Conservation (phyloP, 2,113 vertebrate genomes). For the Corvus cornix region DNA sequence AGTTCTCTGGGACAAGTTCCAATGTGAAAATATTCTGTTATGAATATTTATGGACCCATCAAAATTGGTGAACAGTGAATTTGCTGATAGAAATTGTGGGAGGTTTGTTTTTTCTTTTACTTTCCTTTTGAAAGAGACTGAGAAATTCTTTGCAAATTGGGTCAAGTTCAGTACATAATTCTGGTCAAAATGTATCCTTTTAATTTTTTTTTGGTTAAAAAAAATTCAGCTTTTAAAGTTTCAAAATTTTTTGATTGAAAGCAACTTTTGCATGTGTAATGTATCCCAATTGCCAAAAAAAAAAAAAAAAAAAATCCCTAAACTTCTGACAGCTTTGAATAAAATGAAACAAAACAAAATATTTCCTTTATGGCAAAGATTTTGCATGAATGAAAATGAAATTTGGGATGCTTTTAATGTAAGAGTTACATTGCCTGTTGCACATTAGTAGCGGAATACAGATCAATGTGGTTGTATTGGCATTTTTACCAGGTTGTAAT, state of each 20-base stretch:
- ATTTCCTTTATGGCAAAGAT: neutral
- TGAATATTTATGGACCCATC: slow-evolving; percentile 45
- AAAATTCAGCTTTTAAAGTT: neutral
- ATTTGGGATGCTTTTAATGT: neutral
- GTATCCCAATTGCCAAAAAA: neutral
- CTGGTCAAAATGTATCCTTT: neutral
- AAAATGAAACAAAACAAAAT: neutral
- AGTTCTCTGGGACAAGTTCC: neutral
- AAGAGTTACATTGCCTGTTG: neutral
- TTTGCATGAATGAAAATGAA: neutral
- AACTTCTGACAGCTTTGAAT: neutral
- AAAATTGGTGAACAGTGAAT: neutral
- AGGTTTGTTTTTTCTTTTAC: neutral
- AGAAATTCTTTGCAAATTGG: neutral
- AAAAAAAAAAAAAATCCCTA: neutral
- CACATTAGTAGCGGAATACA: neutral
- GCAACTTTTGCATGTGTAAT: neutral
- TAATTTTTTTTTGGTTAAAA: neutral
- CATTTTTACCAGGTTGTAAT: neutral
- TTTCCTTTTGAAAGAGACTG: neutral
- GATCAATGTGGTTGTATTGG: neutral
- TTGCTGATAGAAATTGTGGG: neutral
- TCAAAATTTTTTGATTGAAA: neutral
- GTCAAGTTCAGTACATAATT: neutral
- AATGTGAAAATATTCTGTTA: neutral